A percentile compares a stretch with the other conserved stretches of the same genome.
These are phyloP conservation scores for Thelohanellus kitauei DNA, from an alignment of 30 jellyfish, hydroid and myxozoan genomes.

Conservation along the genomic window DNA sequence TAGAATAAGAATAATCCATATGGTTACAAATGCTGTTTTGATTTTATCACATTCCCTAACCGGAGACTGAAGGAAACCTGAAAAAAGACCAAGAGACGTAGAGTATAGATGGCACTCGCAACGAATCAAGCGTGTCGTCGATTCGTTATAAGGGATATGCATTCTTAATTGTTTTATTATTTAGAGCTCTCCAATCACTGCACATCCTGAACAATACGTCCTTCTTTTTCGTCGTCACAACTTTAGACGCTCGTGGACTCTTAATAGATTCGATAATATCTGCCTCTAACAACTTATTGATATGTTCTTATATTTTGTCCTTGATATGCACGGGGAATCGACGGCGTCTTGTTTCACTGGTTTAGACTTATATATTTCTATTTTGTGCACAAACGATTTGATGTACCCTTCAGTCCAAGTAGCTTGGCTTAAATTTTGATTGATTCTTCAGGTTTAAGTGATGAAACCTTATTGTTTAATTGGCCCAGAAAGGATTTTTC, in stretches of 20 bases:
- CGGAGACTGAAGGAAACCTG: slow-evolving; percentile 11
- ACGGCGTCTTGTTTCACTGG: no score
- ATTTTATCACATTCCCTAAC: slow-evolving; percentile 6
- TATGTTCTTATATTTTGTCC: no score
- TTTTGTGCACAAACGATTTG: no score
- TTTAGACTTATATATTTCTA: no score
- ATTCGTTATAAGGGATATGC: slow-evolving; percentile 17
- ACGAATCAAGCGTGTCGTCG: slow-evolving; percentile 11
- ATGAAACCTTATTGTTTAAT: no score
- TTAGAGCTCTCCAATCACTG: slow-evolving; percentile 8
- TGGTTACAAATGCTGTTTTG: no score
- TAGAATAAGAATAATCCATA: no score
- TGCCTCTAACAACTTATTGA: slow-evolving; percentile 14
- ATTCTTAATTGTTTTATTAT: slow-evolving; percentile 9
- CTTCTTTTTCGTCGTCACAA: slow-evolving; percentile 16
- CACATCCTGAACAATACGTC: slow-evolving; percentile 13
- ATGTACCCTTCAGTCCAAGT: no score
- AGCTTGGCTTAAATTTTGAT: no score
- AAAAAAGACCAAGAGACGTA: slow-evolving; percentile 10
- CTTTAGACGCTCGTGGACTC: slow-evolving; percentile 15
- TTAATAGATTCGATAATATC: slow-evolving; percentile 10
- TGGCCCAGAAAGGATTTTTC: no score
- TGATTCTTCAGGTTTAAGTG: no score
- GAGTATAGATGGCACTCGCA: slow-evolving; percentile 2
- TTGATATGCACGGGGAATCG: no score